These are phyloP conservation scores for Sinonovacula constricta DNA, from an alignment of 1,140 invertebrate species.

Conservation along the genomic window DNA sequence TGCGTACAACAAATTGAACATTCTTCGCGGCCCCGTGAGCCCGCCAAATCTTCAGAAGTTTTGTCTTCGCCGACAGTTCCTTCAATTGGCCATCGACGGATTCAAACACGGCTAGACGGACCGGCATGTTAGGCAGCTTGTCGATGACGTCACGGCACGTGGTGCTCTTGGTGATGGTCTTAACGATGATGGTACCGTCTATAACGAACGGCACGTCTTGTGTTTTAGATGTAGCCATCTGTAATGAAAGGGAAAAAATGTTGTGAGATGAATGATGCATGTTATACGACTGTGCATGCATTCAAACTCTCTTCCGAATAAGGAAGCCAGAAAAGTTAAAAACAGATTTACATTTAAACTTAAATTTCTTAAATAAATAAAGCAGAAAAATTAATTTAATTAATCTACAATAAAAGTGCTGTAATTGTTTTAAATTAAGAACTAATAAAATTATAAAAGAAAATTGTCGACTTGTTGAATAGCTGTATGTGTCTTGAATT, in stretches of 20 bases:
- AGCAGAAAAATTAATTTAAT: neutral
- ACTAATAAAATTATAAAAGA: too few species aligned
- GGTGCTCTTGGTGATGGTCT: conserved; percentile 38
- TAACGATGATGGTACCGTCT: conserved; percentile 19
- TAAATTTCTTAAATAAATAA: neutral
- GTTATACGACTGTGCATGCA: neutral
- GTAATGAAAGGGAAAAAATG: neutral
- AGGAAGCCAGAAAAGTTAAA: neutral
- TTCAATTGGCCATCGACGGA: conserved; percentile 34
- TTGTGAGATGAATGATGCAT: neutral
- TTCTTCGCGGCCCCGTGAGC: conserved; percentile 15
- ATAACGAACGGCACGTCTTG: conserved; percentile 40
- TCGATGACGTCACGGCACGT: conserved; percentile 41
- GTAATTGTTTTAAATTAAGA: neutral
- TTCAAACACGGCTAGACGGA: conserved; percentile 28
- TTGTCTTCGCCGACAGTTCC: conserved; percentile 34
- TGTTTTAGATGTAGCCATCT: neutral
- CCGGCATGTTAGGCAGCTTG: conserved; percentile 31
- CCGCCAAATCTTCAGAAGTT: conserved; percentile 42
- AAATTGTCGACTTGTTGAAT: too few species aligned
- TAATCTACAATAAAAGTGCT: neutral
- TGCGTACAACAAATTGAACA: conserved; percentile 29
- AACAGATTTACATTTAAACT: neutral
- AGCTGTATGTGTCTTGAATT: too few species aligned
- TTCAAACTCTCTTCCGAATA: neutral